phyloP scores from a whole-genome alignment of 2,888 invertebrate genomes.

The Heteromyza rotundicornis region DNA sequence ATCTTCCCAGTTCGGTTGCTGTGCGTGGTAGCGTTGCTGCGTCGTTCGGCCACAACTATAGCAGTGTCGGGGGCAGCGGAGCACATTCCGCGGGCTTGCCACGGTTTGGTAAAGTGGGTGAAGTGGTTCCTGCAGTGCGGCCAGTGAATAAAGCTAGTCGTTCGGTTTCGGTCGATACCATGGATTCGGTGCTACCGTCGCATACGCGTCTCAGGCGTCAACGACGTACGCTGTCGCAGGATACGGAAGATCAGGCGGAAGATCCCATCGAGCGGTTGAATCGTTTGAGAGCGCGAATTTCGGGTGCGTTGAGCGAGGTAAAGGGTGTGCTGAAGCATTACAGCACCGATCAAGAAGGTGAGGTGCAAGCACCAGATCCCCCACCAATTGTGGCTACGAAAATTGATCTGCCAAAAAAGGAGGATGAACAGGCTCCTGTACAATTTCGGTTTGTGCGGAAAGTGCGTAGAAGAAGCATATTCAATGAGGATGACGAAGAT shows the following conservation, averaged over 20 bases:
- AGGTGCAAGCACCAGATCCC: constrained; percentile 13
- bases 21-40: neutral
- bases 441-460: constrained; percentile 57
- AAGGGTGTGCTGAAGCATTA: constrained; percentile 59
- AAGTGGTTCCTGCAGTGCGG: constrained; percentile 5
- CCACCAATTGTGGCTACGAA: neutral
- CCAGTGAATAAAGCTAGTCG: constrained; percentile 1
- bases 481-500: constrained; percentile 50
- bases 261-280: constrained; percentile 57
- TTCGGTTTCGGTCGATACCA: constrained; percentile 23
- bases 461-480: constrained; percentile 53
- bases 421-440: constrained; percentile 40
- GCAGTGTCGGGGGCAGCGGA: neutral
- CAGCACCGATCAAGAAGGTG: constrained; percentile 52
- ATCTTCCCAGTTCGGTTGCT: constrained; percentile 20
- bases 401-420: neutral
- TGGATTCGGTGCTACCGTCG: constrained; percentile 42
- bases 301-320: constrained; percentile 58
- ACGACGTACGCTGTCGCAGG: constrained; percentile 47
- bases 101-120: no score
- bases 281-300: constrained; percentile 57
- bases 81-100: neutral
- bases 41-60: neutral
- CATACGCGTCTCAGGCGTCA: constrained; percentile 50
- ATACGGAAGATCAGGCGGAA: constrained; percentile 46